Base-by-base conservation (phyloP, 2,113 vertebrate genomes). In the Trichomycterus rosablanca region DNA sequence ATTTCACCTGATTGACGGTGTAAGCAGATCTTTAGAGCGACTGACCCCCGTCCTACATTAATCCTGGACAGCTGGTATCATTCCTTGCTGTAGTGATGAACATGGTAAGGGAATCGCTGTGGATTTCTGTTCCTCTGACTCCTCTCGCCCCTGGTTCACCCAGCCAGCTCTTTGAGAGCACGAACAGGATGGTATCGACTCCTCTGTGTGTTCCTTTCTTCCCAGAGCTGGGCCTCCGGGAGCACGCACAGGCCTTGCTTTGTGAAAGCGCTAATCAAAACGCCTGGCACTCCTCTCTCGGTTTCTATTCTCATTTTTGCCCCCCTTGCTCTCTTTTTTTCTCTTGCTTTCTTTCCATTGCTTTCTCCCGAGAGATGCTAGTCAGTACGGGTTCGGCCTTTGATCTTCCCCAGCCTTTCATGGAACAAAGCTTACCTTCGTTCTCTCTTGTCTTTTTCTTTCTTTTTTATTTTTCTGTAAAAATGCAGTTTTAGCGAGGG, bases 241-340 rank as follows among this genome's bases (percentile, higher is more conserved):
- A 43, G 43, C 24, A 26, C 57, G 50, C 23, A 43, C 50, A 18
- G 35, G 45, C 22, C 56, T 55, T 50, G 19, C 14, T 54, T 54
- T 50, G 28, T 53, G 7, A 32, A 39, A 40, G 40, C n/a, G 20
- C 50, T 61, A 71, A 61, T 71, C 68, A 71, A 60, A 71, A 66
- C 12, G 18, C 44, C 66, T 46, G n/a, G 68, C 26, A 59, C 51
- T 7, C 23, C 28, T 39, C 24, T 51, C 24, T 50, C 15, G 1
- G 12, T 16, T 23, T 30, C 43, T 32, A 40, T 66, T 56, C 44
- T 59, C 51, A 26, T 24, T 44, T 1, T 55, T 28, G 16, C 11
- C 14, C 30, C 12, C 18, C 9, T 39, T 7, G 51, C 32, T 59
- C 37, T 43, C 2, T 44, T 1, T 52, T 6, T 20, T 18, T 45